Evolutionary conservation across 1,140 invertebrate genomes (phyloP).

Genomic region (Drosophila novamexicana): DNA sequence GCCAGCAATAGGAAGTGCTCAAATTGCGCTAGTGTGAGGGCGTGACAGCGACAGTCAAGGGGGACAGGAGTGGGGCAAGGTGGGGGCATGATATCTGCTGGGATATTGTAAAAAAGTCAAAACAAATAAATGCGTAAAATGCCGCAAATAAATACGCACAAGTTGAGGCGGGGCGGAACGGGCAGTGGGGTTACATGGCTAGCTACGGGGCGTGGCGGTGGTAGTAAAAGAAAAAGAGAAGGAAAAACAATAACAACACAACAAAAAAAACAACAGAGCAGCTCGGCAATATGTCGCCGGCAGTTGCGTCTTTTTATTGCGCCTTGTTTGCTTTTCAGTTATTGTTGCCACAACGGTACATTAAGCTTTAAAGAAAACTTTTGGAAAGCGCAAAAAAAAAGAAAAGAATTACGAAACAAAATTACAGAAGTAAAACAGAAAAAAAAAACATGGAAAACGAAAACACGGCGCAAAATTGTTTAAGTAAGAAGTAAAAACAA

Average conservation of each 20-base stretch:
- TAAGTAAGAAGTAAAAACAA: conserved; percentile 60
- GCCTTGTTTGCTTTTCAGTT: conserved; percentile 63
- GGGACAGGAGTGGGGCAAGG: background rate
- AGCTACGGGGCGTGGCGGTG: conserved; percentile 1
- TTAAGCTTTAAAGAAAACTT: conserved; percentile 74
- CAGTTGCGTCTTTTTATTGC: conserved; percentile 69
- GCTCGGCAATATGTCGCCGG: conserved; percentile 72
- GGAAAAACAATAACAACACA: background rate
- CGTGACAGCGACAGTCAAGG: background rate
- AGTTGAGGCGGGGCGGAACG: conserved; percentile 21
- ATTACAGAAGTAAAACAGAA: conserved; percentile 14
- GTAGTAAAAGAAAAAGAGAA: background rate
- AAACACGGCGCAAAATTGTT: conserved; percentile 46
- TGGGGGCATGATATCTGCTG: conserved; percentile 35
- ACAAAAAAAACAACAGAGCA: conserved; percentile 4
- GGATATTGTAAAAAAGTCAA: conserved; percentile 63
- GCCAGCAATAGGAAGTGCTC: conserved; percentile 38
- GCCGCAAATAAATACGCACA: conserved; percentile 79
- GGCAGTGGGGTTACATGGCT: too few species aligned
- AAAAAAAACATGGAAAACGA: conserved; percentile 35
- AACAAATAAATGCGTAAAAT: conserved; percentile 84
- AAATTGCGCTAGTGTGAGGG: conserved; percentile 27
- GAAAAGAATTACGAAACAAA: conserved; percentile 12
- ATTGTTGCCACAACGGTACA: conserved; percentile 77
- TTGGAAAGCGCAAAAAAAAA: conserved; percentile 13